Evolutionary conservation across 2,113 vertebrate species (phyloP).

Genomic region (Tilapia sparmanii): DNA sequence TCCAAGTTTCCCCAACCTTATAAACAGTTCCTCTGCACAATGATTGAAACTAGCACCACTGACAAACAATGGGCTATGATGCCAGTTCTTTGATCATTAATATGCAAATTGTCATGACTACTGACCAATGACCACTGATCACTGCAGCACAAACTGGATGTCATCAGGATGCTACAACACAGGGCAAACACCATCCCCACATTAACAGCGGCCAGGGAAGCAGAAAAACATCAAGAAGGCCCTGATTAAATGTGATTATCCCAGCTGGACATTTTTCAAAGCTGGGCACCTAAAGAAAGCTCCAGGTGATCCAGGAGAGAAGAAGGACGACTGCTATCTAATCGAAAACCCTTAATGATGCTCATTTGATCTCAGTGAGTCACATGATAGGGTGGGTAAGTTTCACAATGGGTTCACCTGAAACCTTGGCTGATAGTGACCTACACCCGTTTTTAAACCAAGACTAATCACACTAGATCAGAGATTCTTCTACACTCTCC

Average conservation of each 20-base stretch:
- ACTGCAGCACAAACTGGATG: background rate
- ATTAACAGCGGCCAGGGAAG: background rate
- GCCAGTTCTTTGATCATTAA: too few relatives aligned
- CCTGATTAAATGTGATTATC: background rate
- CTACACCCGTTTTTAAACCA: background rate
- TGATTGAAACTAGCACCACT: background rate
- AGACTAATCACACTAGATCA: background rate
- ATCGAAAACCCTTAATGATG: background rate
- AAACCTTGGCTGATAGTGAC: background rate
- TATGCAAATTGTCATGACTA: background rate
- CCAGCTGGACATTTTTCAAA: background rate
- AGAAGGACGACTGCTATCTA: background rate
- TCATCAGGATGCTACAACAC: background rate
- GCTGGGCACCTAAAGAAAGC: background rate
- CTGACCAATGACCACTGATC: background rate
- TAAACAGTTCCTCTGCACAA: background rate
- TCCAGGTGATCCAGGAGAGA: background rate
- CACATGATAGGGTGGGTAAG: background rate
- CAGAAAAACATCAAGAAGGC: background rate
- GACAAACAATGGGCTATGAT: too few relatives aligned
- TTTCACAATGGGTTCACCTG: background rate
- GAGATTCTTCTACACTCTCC: background rate
- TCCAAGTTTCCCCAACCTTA: background rate
- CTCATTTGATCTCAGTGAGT: background rate
- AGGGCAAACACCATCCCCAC: background rate